These are phyloP conservation scores for Enteromius mattozi DNA, from an alignment of 2,797 vertebrate species.

Conservation along the genomic window DNA sequence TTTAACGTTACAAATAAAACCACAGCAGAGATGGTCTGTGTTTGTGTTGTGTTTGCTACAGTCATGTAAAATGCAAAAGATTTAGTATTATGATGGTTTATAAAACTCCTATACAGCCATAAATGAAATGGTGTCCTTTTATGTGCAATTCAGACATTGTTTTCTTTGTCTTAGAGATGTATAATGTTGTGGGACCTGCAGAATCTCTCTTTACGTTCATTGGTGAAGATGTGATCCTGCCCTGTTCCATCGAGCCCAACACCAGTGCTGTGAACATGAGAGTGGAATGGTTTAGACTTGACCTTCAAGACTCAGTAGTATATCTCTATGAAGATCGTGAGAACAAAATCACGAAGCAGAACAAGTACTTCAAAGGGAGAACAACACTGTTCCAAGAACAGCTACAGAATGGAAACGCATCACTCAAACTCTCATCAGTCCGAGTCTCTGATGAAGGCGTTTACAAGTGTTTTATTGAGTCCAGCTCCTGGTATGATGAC, in stretches of 20 bases:
- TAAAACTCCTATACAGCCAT: neutral
- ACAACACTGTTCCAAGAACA: constrained; percentile 50
- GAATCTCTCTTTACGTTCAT: neutral
- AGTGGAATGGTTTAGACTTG: constrained; percentile 52
- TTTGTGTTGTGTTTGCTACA: too few relatives aligned
- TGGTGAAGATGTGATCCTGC: constrained; percentile 50
- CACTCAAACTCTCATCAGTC: constrained; percentile 59
- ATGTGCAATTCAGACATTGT: neutral
- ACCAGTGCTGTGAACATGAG: constrained; percentile 23
- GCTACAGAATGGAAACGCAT: constrained; percentile 64
- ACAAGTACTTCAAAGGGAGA: constrained; percentile 47
- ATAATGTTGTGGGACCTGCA: neutral
- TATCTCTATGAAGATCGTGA: constrained; percentile 16
- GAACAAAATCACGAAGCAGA: neutral
- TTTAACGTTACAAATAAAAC: neutral
- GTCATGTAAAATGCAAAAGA: neutral
- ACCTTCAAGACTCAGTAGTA: constrained; percentile 21
- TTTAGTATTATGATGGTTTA: neutral
- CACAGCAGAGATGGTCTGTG: neutral
- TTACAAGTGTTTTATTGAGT: constrained; percentile 63
- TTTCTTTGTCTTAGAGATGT: constrained; percentile 7
- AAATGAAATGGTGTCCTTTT: neutral
- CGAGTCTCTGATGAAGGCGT: constrained; percentile 56
- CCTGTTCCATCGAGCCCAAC: constrained; percentile 31
- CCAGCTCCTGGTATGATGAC: neutral